Percentiles rank a stretch among this genome's conserved stretches.
Conservation (phyloP, 2,113 vertebrate species). For the Solenodon paradoxus region DNA sequence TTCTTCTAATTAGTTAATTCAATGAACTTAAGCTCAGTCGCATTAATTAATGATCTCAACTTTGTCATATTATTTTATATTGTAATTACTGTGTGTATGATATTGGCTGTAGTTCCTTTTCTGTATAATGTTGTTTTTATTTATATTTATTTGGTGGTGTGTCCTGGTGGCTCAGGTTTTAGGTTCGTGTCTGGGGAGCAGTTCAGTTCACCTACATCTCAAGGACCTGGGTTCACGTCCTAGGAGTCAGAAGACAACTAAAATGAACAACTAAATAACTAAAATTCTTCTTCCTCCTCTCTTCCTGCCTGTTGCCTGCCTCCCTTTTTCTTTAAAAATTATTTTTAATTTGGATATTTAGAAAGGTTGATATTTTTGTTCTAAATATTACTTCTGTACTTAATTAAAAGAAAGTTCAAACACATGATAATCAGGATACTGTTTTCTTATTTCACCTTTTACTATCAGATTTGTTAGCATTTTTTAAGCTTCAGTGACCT, state of each 20-base stretch:
- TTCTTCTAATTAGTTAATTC: not conserved
- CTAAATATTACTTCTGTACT: not conserved
- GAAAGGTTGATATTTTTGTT: not conserved
- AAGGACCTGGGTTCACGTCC: too few species aligned
- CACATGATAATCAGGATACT: not conserved
- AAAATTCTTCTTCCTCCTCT: too few species aligned
- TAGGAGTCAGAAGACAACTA: too few species aligned
- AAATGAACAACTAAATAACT: too few species aligned
- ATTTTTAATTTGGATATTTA: too few species aligned
- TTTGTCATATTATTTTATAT: not conserved
- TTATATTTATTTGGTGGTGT: not conserved
- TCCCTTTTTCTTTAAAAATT: too few species aligned
- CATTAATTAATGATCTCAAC: not conserved
- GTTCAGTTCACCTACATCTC: too few species aligned
- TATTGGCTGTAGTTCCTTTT: not conserved
- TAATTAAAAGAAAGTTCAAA: not conserved
- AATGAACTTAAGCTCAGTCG: not conserved
- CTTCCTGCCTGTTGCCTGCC: too few species aligned
- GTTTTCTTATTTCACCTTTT: not conserved
- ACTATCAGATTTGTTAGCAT: not conserved
- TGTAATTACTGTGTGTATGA: not conserved
- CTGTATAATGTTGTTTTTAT: not conserved
- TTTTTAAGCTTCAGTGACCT: not conserved
- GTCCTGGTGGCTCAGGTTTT: too few species aligned
- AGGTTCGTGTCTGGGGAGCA: too few species aligned